Base-by-base conservation (phyloP, 2,113 vertebrate species). In the Alethe diademata region DNA sequence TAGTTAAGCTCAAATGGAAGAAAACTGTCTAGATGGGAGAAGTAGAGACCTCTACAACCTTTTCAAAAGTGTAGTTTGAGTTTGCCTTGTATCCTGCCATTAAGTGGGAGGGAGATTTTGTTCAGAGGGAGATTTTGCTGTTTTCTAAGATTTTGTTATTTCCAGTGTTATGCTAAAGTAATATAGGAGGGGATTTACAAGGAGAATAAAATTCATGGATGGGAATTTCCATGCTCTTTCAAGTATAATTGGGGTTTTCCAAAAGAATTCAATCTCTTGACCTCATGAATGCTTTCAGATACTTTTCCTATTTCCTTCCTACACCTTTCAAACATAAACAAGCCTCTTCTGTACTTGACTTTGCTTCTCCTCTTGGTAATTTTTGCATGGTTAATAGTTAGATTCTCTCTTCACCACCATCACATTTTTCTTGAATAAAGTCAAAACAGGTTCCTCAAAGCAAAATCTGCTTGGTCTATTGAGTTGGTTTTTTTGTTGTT, bases 221-320 rank as follows among this genome's bases (percentile, higher is more conserved):
- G 60, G 62, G 85, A 83, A 80, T 42, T 87, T 91, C 56, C 48
- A 42, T 29, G n/a, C 23, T 33, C 62, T 72, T 90, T 94, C 42
- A 79, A 82, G 23, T 74, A 43, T 51, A 31, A 25, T 82, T 3
- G 0, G 13, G 28, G 12, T 82, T 91, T 62, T 78, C 67, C 73
- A 67, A 42, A 88, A 81, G 31, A 80, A 66, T 54, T 53, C 60
- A 79, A 66, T 90, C 43, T 64, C 36, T 88, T 88, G 85, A 74
- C 57, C 23, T 47, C 50, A 65, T 38, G 35, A 78, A 48, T 81
- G 36, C 60, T 86, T 94, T 69, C 86, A 93, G 54, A 28, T 88
- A 85, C n/a, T 72, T 90, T 93, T 73, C 45, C 19, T 51, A 38
- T 79, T 90, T 95, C 74, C 89, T 95, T 95, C 60, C 69, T 87